Base-by-base conservation (phyloP, 2,113 vertebrate genomes). In the Cyanoliseus patagonus region DNA sequence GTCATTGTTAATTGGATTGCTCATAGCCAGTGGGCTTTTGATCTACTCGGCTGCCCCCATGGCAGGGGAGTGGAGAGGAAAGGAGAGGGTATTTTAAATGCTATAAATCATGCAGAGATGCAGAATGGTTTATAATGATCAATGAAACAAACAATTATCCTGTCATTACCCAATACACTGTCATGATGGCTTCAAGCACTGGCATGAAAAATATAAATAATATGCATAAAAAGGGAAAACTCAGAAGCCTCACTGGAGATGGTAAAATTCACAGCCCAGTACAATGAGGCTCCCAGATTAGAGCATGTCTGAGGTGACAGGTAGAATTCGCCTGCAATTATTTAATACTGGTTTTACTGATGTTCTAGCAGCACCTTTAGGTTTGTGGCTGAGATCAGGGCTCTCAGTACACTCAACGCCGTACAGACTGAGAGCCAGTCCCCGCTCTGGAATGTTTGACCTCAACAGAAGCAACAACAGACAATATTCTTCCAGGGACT, bases 101-200 rank as follows among this genome's bases (percentile, higher is more conserved):
- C 63, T 86, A 95, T 96, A 97, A 95, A 96, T 98, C 96, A 97
- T 18, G 57, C 72, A 67, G 91, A 89, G 89, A 93, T 94, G 52
- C 90, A 88, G 94, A 96, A 94, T 78, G 95, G 76, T 92, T 97
- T 97, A 63, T 96, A 88, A 91, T 77, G 93, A 98, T 98, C 97
- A 96, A 97, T 98, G 97, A 97, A 97, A 86, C 96, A 97, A 98
- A 98, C 97, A 98, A 95, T 97, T 97, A 97, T 96, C 94, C 95
- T 95, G 93, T 98, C 97, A 92, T 94, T 97, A 94, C 83, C 84
- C 89, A 95, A 83, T 83, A 92, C 47, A 53, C 88, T 94, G 86
- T 93, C 76, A 76, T 22, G 85, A 91, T 92, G 89, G 79, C 93
- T 95, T 59, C 84, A 89, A 95, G 88, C 73, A 44, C 81, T 77